Evolutionary conservation across 2,797 vertebrate species (phyloP).

Genomic region (Anisognathus igniventris): DNA sequence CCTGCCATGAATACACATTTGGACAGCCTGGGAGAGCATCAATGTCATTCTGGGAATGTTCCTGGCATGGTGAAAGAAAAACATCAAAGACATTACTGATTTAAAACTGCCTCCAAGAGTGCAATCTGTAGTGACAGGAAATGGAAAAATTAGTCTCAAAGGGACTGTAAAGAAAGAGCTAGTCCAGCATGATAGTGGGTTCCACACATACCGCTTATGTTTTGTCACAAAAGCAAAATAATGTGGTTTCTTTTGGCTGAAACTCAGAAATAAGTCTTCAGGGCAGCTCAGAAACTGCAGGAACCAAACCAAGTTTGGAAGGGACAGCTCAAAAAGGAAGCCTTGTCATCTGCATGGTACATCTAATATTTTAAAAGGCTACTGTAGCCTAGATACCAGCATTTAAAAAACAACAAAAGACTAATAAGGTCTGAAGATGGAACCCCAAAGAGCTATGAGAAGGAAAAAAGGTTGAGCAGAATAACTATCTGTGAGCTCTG

Average conservation of each 20-base stretch:
- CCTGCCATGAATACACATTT: slow-evolving; percentile 64
- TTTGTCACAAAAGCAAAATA: slow-evolving; percentile 24
- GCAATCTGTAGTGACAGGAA: slow-evolving; percentile 69
- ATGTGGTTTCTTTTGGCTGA: slow-evolving; percentile 20
- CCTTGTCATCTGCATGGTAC: slow-evolving; percentile 28
- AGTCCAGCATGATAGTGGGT: neutral
- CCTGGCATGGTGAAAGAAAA: slow-evolving; percentile 65
- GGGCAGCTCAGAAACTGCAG: neutral
- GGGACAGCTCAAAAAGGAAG: slow-evolving; percentile 37
- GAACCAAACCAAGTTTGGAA: slow-evolving; percentile 23
- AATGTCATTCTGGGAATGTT: slow-evolving; percentile 66
- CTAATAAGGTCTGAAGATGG: slow-evolving; percentile 29
- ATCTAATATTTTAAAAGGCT: slow-evolving; percentile 55
- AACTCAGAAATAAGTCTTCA: slow-evolving; percentile 40
- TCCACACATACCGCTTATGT: slow-evolving; percentile 1
- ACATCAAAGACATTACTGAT: slow-evolving; percentile 69
- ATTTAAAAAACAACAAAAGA: slow-evolving; percentile 51
- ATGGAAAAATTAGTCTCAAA: slow-evolving; percentile 65
- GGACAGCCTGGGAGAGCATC: slow-evolving; percentile 63
- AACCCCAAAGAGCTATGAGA: slow-evolving; percentile 9
- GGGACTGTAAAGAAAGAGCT: slow-evolving; percentile 45
- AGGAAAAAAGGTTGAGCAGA: neutral
- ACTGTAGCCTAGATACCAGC: slow-evolving; percentile 22
- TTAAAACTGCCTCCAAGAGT: slow-evolving; percentile 68
- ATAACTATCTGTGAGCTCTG: neutral